Evolutionary conservation across 2,888 invertebrate species (phyloP), one percentile per base, ranked within the genome.

Genomic region (Scaptomyza caliginosa): DNA sequence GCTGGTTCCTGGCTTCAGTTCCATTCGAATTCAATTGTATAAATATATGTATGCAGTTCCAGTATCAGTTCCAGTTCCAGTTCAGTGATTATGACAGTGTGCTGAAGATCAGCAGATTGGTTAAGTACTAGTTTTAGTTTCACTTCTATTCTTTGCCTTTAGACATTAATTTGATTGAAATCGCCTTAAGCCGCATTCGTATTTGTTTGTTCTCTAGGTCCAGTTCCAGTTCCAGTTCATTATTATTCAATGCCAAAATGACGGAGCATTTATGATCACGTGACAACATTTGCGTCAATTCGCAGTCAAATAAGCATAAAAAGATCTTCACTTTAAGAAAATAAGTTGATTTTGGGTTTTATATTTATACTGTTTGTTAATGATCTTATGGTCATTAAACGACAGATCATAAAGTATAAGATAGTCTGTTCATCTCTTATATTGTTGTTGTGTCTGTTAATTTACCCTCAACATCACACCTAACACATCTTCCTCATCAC

Each of bases 321-420:
- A 21, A 23, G 28, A 42, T 24, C 16, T 2, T 13, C n/a, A n/a
- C n/a, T 7, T 19, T 28, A 23, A 42, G 7, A 42, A 28, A 26
- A 60, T 34, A 36, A 36, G 28, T 42, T 28, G 60, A 42, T 36
- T 57, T 49, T n/a, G 48, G 48, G 17, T 11, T 48, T 56, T 68
- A n/a, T n/a, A n/a, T n/a, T n/a, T n/a, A n/a, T n/a, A n/a, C n/a
- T n/a, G n/a, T 55, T 39, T 16, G 34, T 49, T 68, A 66, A 64
- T 59, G 59, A 60, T 60, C 54, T 64, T 58, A 40, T 26, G 45
- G 36, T 55, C 43, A 50, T 21, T 32, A 58, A 66, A 57, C 49
- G 67, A 54, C 64, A 67, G 69, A 52, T 81, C 59, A 54, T 78
- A 75, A 68, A 77, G 16, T 39, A 45, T 43, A 36, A 67, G 55